Evolutionary conservation across 2,888 invertebrate genomes (phyloP).

Genomic region (Drosophila gaucha): DNA sequence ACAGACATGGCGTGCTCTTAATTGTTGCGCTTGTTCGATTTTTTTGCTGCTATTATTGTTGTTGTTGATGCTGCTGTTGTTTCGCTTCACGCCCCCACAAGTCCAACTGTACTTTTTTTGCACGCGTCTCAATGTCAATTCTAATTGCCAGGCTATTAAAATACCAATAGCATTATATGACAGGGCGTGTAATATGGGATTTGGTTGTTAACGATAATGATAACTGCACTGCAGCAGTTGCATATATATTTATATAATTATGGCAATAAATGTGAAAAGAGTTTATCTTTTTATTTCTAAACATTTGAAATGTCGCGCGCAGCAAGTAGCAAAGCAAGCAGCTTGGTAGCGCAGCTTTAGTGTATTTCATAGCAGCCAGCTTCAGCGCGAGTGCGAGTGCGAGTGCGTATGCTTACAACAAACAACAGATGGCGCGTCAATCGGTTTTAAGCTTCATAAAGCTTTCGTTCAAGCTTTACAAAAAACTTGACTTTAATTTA

Average conservation of each 20-base stretch:
- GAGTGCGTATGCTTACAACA: background rate
- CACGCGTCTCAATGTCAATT: conserved; percentile 38
- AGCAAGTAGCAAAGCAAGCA: background rate
- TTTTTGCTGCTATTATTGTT: background rate
- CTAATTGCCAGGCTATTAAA: conserved; percentile 50
- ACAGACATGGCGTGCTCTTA: conserved; percentile 54
- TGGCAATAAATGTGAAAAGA: background rate
- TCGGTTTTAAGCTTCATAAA: conserved; percentile 8
- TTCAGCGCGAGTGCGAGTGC: background rate
- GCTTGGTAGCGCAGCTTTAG: conserved; percentile 10
- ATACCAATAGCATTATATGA: conserved; percentile 21
- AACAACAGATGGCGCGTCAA: conserved; percentile 32
- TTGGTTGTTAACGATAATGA: conserved; percentile 9
- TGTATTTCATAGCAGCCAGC: conserved; percentile 26
- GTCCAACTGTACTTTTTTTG: conserved; percentile 23
- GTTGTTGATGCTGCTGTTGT: conserved; percentile 25
- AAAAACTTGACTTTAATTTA: conserved; percentile 14
- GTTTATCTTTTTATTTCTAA: background rate
- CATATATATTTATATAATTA: background rate
- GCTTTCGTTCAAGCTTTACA: conserved; percentile 15
- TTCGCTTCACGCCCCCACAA: conserved; percentile 36
- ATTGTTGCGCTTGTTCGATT: conserved; percentile 33
- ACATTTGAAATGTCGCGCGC: background rate
- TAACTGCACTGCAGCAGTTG: conserved; percentile 3
- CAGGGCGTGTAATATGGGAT: conserved; percentile 6